Percentiles rank a stretch among this genome's conserved stretches.
Evolutionary conservation across 2,113 vertebrate genomes (phyloP).

Genomic region (Colius striatus): DNA sequence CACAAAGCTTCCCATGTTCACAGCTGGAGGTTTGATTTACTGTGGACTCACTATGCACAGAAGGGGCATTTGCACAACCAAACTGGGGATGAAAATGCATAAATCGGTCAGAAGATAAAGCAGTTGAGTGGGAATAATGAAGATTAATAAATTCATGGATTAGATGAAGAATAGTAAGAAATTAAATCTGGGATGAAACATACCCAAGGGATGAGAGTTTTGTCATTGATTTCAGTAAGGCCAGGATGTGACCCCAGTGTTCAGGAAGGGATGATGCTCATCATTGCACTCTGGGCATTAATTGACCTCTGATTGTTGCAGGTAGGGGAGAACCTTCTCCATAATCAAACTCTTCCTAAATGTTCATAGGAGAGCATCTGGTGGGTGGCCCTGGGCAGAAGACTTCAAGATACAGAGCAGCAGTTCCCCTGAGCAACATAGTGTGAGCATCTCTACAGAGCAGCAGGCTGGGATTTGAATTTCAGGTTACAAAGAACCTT

Average conservation of each 20-base stretch:
- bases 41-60: neutral
- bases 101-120: neutral
- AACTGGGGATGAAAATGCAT: neutral
- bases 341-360: neutral
- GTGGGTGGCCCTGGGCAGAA: rapidly evolving
- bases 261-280: neutral
- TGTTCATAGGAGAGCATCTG: rapidly evolving
- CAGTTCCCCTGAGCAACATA: neutral
- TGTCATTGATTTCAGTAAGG: neutral
- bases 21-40: neutral
- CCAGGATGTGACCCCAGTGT: neutral
- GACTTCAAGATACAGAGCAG: neutral
- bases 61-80: neutral
- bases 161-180: neutral
- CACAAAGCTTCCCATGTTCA: neutral
- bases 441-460: neutral
- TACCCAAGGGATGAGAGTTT: neutral
- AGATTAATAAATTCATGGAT: neutral
- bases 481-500: neutral
- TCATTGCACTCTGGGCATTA: neutral
- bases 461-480: neutral
- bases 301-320: neutral
- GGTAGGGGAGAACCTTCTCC: neutral
- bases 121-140: neutral
- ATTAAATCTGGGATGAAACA: neutral